Evolutionary conservation across 2,888 invertebrate species (phyloP), one percentile per base, ranked within the genome.

Genomic region (Gonocerus acuteangulatus): DNA sequence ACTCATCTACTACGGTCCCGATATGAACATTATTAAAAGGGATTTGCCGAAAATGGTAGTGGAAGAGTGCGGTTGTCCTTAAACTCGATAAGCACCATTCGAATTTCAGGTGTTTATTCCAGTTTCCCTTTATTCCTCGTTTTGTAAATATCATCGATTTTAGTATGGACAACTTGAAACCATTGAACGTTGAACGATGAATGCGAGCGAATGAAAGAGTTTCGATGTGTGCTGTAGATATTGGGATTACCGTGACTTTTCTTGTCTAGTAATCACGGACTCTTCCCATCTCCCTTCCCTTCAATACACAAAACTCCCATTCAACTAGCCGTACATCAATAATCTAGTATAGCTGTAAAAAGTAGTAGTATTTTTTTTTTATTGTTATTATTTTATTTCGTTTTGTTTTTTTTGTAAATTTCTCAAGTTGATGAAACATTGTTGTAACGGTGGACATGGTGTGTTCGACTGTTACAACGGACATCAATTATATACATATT

Each of bases 1-100:
- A 69, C 80, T 94, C 69, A 91, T 94, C 73, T 94, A 94, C 77
- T 91, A 90, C 77, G 92, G 92, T 69, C 85, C 85, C 65, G 89
- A 91, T 77, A 84, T 86, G 68, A 89, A 87, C 78, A 91, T 94
- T 75, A 89, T 94, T 75, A 93, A 94, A 76, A 82, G 92, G 71
- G 92, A 93, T 79, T 79, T 94, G 74, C 93, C 93, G 68, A 92
- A 93, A 80, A 94, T 94, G 93, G 89, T 92, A 70, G 92, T 94
- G 67, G 92, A 94, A 76, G 93, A 93, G 79, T 94, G 94, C 78
- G 93, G 92, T 70, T 94, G 94, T 77, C 92, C 92, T 70, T 93
- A 81, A 83, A 75, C 76, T 73, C 48, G 18, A 27, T 13, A 19
- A 1, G 11, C 16, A 27, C 27, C 27, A 9, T 27, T 27, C 27